phyloP scores from a whole-genome alignment of 2,113 vertebrate genomes.

The Cacatua alba region DNA sequence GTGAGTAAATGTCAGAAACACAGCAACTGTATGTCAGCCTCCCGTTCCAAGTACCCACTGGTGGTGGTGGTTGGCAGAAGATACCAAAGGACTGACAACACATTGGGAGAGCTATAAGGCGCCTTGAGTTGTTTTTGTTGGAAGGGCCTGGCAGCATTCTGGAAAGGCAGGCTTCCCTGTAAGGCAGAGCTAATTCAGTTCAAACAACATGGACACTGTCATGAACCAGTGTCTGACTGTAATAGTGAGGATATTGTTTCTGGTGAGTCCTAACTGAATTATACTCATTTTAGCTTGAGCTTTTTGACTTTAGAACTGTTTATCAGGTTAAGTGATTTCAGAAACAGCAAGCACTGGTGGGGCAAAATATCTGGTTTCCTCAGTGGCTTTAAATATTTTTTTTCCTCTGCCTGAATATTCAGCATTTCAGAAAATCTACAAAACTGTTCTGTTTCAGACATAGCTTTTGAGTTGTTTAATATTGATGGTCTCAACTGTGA shows the following conservation, averaged over 20 bases:
- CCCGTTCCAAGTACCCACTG: neutral
- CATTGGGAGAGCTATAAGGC: neutral
- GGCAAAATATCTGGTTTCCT: neutral
- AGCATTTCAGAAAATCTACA: neutral
- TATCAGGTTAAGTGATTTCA: neutral
- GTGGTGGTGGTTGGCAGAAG: neutral
- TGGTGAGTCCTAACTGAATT: neutral
- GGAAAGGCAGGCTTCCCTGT: neutral
- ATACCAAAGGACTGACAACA: accelerated
- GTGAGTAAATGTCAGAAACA: neutral
- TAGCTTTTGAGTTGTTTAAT: neutral
- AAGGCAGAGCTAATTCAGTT: neutral
- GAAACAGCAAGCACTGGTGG: neutral
- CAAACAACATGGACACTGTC: neutral
- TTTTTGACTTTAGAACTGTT: neutral
- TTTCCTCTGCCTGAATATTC: neutral
- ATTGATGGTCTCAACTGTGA: neutral
- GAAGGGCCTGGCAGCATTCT: neutral
- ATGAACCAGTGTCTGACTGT: neutral
- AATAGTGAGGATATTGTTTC: neutral
- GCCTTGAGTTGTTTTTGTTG: neutral
- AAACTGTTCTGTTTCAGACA: neutral
- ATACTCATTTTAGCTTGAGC: neutral
- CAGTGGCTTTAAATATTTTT: neutral
- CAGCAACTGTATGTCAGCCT: neutral